phyloP scores from a whole-genome alignment of 2,888 invertebrate species.

The Lomographa bimaculata region DNA sequence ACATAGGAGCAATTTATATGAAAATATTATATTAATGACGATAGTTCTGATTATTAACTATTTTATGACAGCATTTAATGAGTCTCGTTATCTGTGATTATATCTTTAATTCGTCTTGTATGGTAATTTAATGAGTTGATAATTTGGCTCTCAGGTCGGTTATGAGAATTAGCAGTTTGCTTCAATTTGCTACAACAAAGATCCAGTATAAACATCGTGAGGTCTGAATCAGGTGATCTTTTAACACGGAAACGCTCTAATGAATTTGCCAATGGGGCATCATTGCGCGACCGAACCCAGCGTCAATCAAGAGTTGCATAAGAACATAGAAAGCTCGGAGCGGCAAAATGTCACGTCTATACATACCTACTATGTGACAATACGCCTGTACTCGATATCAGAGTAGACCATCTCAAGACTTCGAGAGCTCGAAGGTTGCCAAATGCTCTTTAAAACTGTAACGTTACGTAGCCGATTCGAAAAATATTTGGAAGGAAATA shows the following conservation, averaged over 20 bases:
- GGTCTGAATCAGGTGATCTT: constrained; percentile 68
- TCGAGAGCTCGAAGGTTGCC: constrained; percentile 29
- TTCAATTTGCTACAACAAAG: constrained; percentile 20
- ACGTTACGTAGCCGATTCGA: constrained; percentile 26
- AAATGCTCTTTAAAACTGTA: constrained; percentile 32
- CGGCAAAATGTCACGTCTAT: constrained; percentile 57
- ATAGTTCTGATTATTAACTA: constrained; percentile 34
- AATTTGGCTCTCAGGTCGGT: constrained; percentile 24
- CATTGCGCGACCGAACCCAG: constrained; percentile 58
- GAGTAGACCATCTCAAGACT: constrained; percentile 36
- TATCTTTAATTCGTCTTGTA: constrained; percentile 35
- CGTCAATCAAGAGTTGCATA: constrained; percentile 74
- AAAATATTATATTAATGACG: constrained; percentile 23
- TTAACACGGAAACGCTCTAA: constrained; percentile 58
- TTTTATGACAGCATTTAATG: constrained; percentile 31
- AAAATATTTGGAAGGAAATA: constrained; percentile 24
- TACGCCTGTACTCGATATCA: constrained; percentile 39
- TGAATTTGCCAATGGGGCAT: constrained; percentile 62
- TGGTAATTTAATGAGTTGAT: constrained; percentile 33
- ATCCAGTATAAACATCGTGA: constrained; percentile 54
- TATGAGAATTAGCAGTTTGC: constrained; percentile 18
- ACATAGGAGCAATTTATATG: constrained; percentile 24
- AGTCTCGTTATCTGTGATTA: constrained; percentile 33
- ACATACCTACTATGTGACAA: constrained; percentile 41
- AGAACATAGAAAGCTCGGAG: constrained; percentile 56